A percentile compares a stretch with the other conserved stretches of the same genome.
phyloP scores from a whole-genome alignment of 1,140 invertebrate genomes.

The Pinna nobilis region DNA sequence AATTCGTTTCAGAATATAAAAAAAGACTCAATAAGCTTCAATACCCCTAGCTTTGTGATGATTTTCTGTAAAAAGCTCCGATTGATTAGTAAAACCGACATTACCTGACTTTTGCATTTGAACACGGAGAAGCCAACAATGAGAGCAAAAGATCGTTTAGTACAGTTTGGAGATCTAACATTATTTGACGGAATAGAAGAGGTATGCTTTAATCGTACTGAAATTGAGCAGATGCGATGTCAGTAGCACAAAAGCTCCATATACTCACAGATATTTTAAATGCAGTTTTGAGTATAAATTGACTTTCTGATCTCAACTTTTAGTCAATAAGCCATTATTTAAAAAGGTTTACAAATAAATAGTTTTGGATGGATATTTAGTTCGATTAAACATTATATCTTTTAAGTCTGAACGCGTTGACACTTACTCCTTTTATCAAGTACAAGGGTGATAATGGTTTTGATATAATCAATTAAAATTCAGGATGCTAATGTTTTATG shows the following conservation, averaged over 20 bases:
- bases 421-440: conserved; percentile 1
- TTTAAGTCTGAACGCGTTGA: conserved; percentile 20
- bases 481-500: conserved; percentile 16
- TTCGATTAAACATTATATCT: conserved; percentile 28
- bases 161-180: no score
- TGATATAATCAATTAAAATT: background rate
- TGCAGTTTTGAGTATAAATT: conserved; percentile 21
- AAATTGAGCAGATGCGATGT: conserved; percentile 27
- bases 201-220: conserved; percentile 11
- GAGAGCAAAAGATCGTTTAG: background rate
- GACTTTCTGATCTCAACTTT: conserved; percentile 29
- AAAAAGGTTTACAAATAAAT: conserved; percentile 27
- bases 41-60: background rate
- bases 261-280: conserved; percentile 16
- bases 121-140: background rate
- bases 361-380: conserved; percentile 27
- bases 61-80: background rate
- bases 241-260: conserved; percentile 1
- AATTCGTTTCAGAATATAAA: no score
- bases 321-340: conserved; percentile 34
- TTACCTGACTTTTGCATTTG: background rate
- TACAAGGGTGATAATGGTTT: background rate
- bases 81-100: background rate
- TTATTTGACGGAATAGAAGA: no score
- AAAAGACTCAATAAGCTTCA: background rate